Evolutionary conservation across 1,140 invertebrate genomes (phyloP).

Genomic region (Aphelenchoides avenae): DNA sequence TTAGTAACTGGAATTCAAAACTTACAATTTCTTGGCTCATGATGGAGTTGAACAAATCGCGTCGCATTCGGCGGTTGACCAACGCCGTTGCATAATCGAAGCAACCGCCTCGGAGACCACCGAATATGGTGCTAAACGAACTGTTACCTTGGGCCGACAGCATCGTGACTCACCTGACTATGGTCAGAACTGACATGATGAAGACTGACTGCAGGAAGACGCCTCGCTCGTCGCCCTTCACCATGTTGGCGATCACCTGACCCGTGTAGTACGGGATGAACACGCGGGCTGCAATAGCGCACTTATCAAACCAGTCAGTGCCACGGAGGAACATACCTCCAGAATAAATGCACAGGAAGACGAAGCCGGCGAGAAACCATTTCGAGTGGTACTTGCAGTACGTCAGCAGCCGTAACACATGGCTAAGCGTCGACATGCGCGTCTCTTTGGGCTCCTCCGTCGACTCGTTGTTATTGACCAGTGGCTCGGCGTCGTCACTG

Average conservation of each 20-base stretch:
- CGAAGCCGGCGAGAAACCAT: constrained; percentile 19
- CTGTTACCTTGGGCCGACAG: constrained; percentile 7
- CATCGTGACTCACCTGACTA: neutral
- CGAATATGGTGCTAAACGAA: constrained; percentile 24
- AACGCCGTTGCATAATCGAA: constrained; percentile 45
- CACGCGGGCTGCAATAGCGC: constrained; percentile 38
- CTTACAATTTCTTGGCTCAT: constrained; percentile 16
- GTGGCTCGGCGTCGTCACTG: neutral
- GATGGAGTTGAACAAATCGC: constrained; percentile 26
- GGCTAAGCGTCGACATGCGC: neutral
- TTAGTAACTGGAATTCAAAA: no score
- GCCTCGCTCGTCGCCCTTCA: no score
- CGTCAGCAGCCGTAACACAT: constrained; percentile 10
- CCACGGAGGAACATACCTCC: constrained; percentile 20
- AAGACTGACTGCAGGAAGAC: neutral
- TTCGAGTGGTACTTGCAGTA: constrained; percentile 1
- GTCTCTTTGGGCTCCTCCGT: constrained; percentile 7
- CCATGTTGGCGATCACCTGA: constrained; percentile 49
- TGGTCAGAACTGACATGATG: constrained; percentile 1
- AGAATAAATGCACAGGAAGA: constrained; percentile 28
- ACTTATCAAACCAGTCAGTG: no score
- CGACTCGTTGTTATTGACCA: constrained; percentile 1
- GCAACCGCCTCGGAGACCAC: constrained; percentile 36
- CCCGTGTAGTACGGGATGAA: constrained; percentile 50
- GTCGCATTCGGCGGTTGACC: constrained; percentile 33